Evolutionary conservation across 2,113 vertebrate genomes (phyloP), one percentile per base, ranked within the genome.

Genomic region (Halcyon malimbica): DNA sequence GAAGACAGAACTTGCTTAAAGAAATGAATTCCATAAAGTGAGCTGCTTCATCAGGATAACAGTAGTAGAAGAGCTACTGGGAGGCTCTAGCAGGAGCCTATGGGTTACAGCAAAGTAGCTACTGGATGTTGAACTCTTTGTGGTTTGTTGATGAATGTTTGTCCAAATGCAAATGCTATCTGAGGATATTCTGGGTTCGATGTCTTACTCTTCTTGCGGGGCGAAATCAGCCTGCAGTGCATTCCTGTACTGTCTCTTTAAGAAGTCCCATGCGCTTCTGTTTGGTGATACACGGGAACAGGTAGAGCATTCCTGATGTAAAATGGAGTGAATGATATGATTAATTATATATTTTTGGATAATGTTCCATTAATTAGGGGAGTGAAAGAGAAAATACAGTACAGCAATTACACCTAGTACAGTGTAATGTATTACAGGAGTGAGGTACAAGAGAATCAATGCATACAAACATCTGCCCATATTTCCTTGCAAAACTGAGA

Each of bases 391-490:
- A 51, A 31, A 81, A 78, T 71, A 54, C 5, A 84, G 46, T 12
- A 26, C 23, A 83, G 39, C 29, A 77, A n/a, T 79, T 88, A 9
- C n/a, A 56, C 44, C 59, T 50, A n/a, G 31, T n/a, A 8, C 44
- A 67, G 9, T 50, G 11, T 13, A 54, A 59, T 3, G 4, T 44
- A 7, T 51, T 76, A 25, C 23, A 19, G 12, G 46, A 11, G 6
- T n/a, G 17, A 50, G 9, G 8, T 71, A 46, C 0, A 0, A 75
- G 67, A 57, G 11, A 67, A 94, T 59, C 31, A 39, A 6, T 29
- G 57, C 50, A 70, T 68, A 28, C 23, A 60, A 71, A 50, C 4
- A 80, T 80, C 21, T 25, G 76, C 16, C 3, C 18, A 19, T 42
- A 51, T 76, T 73, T 69, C 78, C 42, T 50, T 31, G 50, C n/a